These are phyloP conservation scores for Agrochola macilenta DNA, from an alignment of 2,888 invertebrate species.

Conservation along the genomic window DNA sequence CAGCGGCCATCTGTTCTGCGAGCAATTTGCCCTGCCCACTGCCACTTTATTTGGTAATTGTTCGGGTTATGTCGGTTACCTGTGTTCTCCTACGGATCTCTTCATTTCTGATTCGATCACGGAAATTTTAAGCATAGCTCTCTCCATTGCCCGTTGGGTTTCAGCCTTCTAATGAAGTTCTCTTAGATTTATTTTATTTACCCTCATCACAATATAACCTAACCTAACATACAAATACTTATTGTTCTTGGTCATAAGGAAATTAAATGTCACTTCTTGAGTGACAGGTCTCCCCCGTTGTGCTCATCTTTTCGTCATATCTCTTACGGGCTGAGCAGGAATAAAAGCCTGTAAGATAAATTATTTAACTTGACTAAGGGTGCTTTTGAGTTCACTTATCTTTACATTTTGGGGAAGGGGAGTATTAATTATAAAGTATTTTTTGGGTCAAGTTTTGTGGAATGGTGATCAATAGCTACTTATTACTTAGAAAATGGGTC, in stretches of 20 bases:
- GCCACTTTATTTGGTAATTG: background rate
- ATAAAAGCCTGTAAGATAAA: constrained; percentile 66
- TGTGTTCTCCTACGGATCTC: background rate
- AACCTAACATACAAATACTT: constrained; percentile 33
- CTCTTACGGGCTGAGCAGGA: constrained; percentile 52
- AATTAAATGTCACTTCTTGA: constrained; percentile 60
- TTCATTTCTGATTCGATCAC: background rate
- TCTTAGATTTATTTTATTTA: constrained; percentile 1
- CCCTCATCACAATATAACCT: constrained; percentile 36
- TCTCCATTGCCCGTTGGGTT: background rate
- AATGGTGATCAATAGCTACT: background rate
- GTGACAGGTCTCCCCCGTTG: constrained; percentile 46
- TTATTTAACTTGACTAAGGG: constrained; percentile 67
- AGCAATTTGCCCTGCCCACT: background rate
- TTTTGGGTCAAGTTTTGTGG: constrained; percentile 15
- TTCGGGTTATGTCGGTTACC: background rate
- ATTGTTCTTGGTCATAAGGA: constrained; percentile 47
- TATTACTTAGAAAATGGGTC: background rate
- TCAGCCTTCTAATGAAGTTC: background rate
- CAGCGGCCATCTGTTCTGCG: background rate
- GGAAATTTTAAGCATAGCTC: background rate
- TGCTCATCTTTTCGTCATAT: constrained; percentile 58
- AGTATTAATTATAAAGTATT: constrained; percentile 36
- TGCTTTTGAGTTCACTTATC: constrained; percentile 68
- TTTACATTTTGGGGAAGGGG: constrained; percentile 64